Evolutionary conservation across 1,140 invertebrate species (phyloP).

Genomic region (Zelostemma sp.): DNA sequence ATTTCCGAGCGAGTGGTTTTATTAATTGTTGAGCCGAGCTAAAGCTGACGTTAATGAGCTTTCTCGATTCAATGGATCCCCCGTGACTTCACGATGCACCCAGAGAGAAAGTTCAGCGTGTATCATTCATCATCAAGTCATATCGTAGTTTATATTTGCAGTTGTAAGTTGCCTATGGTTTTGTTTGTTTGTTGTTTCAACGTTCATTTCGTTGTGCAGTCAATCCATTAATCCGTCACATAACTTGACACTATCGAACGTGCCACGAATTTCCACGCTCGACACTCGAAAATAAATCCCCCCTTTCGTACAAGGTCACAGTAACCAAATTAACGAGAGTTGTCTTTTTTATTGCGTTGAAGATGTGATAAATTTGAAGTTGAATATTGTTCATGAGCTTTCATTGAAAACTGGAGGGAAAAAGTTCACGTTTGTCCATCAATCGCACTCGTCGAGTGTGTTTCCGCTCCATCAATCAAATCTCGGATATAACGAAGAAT

Average conservation of each 20-base stretch:
- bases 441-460: too few relatives aligned
- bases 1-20: too few relatives aligned
- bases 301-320: too few relatives aligned
- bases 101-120: neutral
- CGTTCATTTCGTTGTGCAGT: neutral
- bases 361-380: too few relatives aligned
- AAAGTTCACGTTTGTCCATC: too few relatives aligned
- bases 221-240: slow-evolving; percentile 4
- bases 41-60: slow-evolving; percentile 13
- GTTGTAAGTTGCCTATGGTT: slow-evolving; percentile 10
- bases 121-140: neutral
- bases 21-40: slow-evolving; percentile 11
- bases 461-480: neutral
- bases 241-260: neutral
- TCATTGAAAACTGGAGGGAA: too few relatives aligned
- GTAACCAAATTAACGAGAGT: too few relatives aligned
- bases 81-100: neutral
- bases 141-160: slow-evolving; percentile 1
- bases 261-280: slow-evolving; percentile 20
- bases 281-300: too few relatives aligned
- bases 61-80: slow-evolving; percentile 8
- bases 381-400: too few relatives aligned
- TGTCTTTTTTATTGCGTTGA: too few relatives aligned
- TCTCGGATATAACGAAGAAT: neutral
- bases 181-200: neutral